Conservation (phyloP, 2,888 invertebrate genomes). For the Parnassius mnemosyne region DNA sequence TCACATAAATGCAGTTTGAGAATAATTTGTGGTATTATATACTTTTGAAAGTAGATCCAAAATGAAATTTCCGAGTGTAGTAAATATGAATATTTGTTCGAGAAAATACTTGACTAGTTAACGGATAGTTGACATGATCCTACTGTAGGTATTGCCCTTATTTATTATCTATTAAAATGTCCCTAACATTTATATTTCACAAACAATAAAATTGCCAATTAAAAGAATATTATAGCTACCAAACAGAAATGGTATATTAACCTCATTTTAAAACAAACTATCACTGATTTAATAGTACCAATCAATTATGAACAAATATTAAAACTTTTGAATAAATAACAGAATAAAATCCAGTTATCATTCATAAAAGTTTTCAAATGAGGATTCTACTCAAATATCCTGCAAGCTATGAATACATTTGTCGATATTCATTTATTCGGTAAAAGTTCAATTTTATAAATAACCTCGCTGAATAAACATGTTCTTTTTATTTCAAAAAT, state of each 20-base stretch:
- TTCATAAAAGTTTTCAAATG: too few species aligned
- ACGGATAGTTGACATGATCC: slow-evolving; percentile 29
- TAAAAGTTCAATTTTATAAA: slow-evolving; percentile 6
- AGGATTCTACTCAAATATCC: too few species aligned
- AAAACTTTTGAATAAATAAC: too few species aligned
- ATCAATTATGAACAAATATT: too few species aligned
- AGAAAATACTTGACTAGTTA: slow-evolving; percentile 40
- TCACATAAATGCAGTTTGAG: too few species aligned
- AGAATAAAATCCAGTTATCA: too few species aligned
- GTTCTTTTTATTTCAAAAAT: too few species aligned
- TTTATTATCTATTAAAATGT: slow-evolving; percentile 9
- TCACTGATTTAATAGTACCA: too few species aligned
- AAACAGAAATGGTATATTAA: too few species aligned
- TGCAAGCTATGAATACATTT: background rate
- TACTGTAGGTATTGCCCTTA: slow-evolving; percentile 17
- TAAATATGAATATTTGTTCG: slow-evolving; percentile 36
- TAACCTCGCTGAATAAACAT: background rate
- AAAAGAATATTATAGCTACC: too few species aligned
- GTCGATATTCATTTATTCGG: slow-evolving; percentile 4
- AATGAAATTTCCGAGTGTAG: slow-evolving; percentile 33
- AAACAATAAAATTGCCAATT: background rate
- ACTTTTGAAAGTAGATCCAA: slow-evolving; percentile 9
- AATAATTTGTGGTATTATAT: background rate
- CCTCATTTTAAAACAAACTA: too few species aligned
- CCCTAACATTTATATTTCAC: slow-evolving; percentile 12